Base-by-base conservation (phyloP, 92 coral and sea anemone species). In the Parazoanthus darwini region DNA sequence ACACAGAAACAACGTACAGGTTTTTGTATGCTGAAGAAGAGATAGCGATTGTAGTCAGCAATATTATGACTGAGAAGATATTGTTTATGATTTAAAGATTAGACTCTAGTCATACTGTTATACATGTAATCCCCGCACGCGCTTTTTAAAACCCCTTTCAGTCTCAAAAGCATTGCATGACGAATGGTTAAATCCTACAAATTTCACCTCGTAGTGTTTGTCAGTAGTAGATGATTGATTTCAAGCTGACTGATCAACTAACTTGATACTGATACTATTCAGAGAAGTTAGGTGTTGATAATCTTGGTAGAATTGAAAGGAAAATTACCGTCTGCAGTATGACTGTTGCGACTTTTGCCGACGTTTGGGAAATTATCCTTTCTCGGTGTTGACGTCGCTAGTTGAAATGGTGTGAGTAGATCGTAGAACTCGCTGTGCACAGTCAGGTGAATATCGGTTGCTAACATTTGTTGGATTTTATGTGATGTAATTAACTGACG, bases 1-100 rank as follows among this genome's bases (percentile, higher is more conserved):
- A 48, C 87, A 13, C 92, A 82, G 36, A 88, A 77, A 15, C 91
- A 88, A 58, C 94, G 94, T 42, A 66, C 94, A 48, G 94, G 98
- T 73, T 91, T 94, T 76, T 37, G 85, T 8, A 86, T 88, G 75
- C 63, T 91, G 74, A 94, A 88, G 92, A 95, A 90, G 90, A 95
- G 94, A 89, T 95, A 92, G 88, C 83, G 74, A 15, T 48, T 42
- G 76, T 36, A 65, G 35, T 36, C 56, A 29, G 26, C 77, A 25
- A 74, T 29, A 38, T 65, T 29, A 38, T 65, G 26, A 20, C 1
- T 20, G 70, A 2, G 7, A 63, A 63, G 26, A 63, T 22, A 20
- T 23, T 20, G 70, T 63, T 63, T 26, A 22, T 63, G 70, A 23
- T 63, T 63, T 63, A 63, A 22, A 63, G 26, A 20, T 1, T 18